Percentiles rank a stretch among this genome's conserved stretches.
phyloP scores from a whole-genome alignment of 2,113 vertebrate species.

The Coryphaenoides rupestris region DNA sequence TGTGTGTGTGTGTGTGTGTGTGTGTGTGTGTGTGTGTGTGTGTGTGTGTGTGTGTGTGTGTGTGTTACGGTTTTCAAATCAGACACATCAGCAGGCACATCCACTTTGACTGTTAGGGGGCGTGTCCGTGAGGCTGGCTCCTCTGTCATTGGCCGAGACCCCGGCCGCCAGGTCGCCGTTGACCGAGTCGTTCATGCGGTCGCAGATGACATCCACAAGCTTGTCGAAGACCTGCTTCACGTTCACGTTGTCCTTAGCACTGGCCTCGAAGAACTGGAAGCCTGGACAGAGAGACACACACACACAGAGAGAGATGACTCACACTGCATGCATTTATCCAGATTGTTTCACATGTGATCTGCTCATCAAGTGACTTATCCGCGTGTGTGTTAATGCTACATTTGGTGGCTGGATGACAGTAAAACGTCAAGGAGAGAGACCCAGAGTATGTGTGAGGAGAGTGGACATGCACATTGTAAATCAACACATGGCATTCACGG shows the following conservation, averaged over 20 bases:
- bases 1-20: background rate
- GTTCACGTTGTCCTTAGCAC: constrained; percentile 87
- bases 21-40: background rate
- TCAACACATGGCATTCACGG: too few species aligned
- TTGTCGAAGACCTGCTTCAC: constrained; percentile 89
- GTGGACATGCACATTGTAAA: too few species aligned
- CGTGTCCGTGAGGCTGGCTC: constrained; percentile 62
- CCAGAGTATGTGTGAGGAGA: background rate
- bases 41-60: background rate
- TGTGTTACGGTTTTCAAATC: too few species aligned
- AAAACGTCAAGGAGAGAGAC: background rate
- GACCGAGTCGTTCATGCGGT: constrained; percentile 85
- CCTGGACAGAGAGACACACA: constrained; percentile 50
- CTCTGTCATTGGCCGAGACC: constrained; percentile 57
- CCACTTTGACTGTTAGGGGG: constrained; percentile 56
- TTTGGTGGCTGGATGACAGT: background rate
- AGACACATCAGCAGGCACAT: constrained; percentile 75
- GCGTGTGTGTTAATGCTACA: too few species aligned
- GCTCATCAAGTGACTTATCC: too few species aligned
- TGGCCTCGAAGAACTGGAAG: constrained; percentile 88
- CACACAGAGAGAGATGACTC: background rate
- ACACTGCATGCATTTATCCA: too few species aligned
- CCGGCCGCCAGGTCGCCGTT: constrained; percentile 66
- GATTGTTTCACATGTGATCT: too few species aligned
- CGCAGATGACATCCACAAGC: constrained; percentile 84